Base-by-base conservation (phyloP, 2,888 invertebrate species). In the Osmoderma eremita region DNA sequence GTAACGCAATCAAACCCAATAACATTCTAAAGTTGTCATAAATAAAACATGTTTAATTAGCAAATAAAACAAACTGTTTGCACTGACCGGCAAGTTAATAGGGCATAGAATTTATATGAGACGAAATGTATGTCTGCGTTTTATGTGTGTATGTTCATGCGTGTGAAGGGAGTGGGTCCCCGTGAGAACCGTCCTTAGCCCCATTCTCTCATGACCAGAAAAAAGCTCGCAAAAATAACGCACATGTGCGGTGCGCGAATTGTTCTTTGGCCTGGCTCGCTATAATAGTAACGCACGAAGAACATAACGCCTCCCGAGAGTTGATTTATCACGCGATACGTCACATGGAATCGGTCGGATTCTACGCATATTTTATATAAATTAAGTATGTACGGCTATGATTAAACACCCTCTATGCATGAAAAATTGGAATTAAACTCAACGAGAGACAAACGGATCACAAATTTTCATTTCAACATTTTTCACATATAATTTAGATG, bases 121-220 rank as follows among this genome's bases (percentile, higher is more conserved):
- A 2, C 4, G 8, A 24, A 20, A 41, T 18, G 20, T 42, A 41
- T 42, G 45, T 61, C 8, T 36, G 13, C 49, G 49, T 49, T 62
- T 12, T 15, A 42, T 42, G 24, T 24, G 20, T 13, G 24, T 56
- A 24, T 17, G 12, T 45, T 24, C 45, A 17, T 30, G 58, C 18
- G 24, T 45, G 30, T 48, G 15, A 18, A n/a, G 36, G 45, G 45
- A 36, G 30, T 18, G 20, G 17, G 58, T 45, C 30, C 30, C 58
- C 72, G 72, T 74, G 73, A 71, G 73, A 74, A 74, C 58, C 48
- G 50, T 67, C 48, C 45, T 51, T 49, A 68, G 58, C 64, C 42
- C 62, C 48, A 56, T 63, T 67, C 71, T 73, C 74, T 73, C 74
- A 74, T 71, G 73, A 69, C 64, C 45, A 56, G 67, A 72, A 71